These are phyloP conservation scores for Toxonevra muliebris DNA, from an alignment of 2,888 invertebrate species.

Conservation along the genomic window DNA sequence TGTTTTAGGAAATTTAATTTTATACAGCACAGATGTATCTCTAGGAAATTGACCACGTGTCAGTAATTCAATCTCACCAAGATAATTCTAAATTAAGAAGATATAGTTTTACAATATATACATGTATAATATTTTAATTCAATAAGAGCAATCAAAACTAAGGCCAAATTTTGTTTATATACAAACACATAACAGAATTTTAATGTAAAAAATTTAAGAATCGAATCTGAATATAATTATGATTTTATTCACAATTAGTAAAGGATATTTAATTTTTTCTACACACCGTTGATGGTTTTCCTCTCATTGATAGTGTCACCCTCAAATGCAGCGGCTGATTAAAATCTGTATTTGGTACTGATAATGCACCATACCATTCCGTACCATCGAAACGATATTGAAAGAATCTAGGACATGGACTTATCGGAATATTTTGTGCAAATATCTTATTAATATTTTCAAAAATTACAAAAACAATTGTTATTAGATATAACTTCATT, in stretches of 20 bases:
- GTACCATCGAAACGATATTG: constrained; percentile 64
- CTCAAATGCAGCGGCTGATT: constrained; percentile 54
- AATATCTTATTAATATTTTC: constrained; percentile 47
- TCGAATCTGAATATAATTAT: not conserved
- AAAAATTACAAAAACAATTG: constrained; percentile 43
- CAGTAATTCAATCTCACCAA: constrained; percentile 69
- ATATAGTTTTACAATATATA: too few species aligned
- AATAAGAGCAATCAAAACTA: too few species aligned
- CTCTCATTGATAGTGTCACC: constrained; percentile 59
- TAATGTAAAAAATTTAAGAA: not conserved
- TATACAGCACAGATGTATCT: constrained; percentile 66
- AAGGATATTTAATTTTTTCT: not conserved
- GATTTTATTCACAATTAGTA: not conserved
- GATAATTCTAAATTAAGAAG: constrained; percentile 66
- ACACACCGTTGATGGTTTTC: constrained; percentile 60
- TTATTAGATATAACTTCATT: constrained; percentile 44
- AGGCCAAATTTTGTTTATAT: too few species aligned
- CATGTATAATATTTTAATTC: too few species aligned
- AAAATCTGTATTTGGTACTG: constrained; percentile 57
- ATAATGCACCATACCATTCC: constrained; percentile 64
- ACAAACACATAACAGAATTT: too few species aligned
- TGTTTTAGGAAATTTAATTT: constrained; percentile 70
- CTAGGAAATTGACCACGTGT: constrained; percentile 61
- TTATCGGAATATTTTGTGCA: constrained; percentile 56
- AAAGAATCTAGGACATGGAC: constrained; percentile 63